Conservation (phyloP, 2,888 invertebrate genomes). For the Sinodicranocentrus sp. region DNA sequence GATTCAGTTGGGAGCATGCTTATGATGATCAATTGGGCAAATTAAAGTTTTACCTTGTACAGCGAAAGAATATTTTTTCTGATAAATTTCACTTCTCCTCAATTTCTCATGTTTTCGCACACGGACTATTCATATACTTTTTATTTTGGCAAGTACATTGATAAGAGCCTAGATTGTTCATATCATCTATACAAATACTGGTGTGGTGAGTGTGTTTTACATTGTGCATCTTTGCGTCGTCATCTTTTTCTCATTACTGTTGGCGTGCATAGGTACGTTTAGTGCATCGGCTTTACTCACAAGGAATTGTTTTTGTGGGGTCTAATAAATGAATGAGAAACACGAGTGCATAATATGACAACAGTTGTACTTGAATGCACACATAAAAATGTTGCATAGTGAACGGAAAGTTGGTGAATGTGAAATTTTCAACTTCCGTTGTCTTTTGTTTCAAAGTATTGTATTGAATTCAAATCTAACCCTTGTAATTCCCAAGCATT, state of each 20-base stretch:
- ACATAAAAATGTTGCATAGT: neutral
- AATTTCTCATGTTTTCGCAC: neutral
- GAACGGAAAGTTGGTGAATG: constrained; percentile 47
- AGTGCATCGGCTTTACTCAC: neutral
- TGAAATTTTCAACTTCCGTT: constrained; percentile 64
- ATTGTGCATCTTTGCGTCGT: too few species aligned
- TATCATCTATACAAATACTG: too few species aligned
- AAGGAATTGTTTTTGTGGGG: constrained; percentile 29
- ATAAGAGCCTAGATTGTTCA: neutral
- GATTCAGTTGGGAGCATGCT: too few species aligned
- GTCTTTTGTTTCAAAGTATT: constrained; percentile 32
- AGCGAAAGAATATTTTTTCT: neutral
- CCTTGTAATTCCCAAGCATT: constrained; percentile 56
- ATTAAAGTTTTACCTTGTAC: neutral
- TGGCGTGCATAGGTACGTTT: too few species aligned
- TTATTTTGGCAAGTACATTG: neutral
- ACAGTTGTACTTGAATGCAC: neutral
- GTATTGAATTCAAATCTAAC: constrained; percentile 50
- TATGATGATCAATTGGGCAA: too few species aligned
- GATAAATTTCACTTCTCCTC: neutral
- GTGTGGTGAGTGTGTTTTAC: too few species aligned
- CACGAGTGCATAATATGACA: constrained; percentile 12
- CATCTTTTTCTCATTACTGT: too few species aligned
- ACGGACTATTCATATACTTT: neutral
- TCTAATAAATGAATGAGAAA: constrained; percentile 3